These are phyloP conservation scores for Orthonyx spaldingii DNA, from an alignment of 2,113 vertebrate genomes.

Conservation along the genomic window DNA sequence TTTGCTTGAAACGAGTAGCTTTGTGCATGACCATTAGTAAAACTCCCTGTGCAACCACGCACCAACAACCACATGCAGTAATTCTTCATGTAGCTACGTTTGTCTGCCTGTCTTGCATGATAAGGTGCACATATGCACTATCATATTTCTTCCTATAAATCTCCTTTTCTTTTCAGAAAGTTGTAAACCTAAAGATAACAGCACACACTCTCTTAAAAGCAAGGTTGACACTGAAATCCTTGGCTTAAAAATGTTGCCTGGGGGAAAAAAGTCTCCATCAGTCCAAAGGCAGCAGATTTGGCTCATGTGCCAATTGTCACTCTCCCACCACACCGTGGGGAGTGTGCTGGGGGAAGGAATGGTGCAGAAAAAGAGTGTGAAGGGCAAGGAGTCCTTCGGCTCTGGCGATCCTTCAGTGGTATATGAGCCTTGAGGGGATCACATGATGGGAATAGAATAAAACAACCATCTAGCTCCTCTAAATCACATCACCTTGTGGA, in stretches of 20 bases:
- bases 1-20: background rate
- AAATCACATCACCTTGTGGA: slow-evolving; percentile 53
- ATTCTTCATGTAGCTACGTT: background rate
- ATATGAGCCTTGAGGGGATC: slow-evolving; percentile 16
- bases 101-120: slow-evolving; percentile 1
- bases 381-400: background rate
- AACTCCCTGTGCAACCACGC: background rate
- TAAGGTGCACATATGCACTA: background rate
- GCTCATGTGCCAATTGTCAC: background rate
- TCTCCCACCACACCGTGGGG: background rate
- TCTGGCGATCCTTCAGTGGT: background rate
- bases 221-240: slow-evolving; percentile 30
- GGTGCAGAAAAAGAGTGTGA: background rate
- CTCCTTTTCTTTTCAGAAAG: slow-evolving; percentile 32
- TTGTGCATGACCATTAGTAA: background rate
- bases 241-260: slow-evolving; percentile 26
- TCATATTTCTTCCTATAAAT: slow-evolving; percentile 44
- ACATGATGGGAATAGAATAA: background rate
- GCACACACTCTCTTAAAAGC: background rate
- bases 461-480: slow-evolving; percentile 11
- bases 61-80: background rate
- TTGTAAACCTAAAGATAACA: slow-evolving; percentile 47
- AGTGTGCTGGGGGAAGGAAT: background rate
- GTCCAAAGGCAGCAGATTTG: background rate
- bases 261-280: background rate